These are phyloP conservation scores for Centropus unirufus DNA, from an alignment of 2,113 vertebrate genomes.

Conservation along the genomic window DNA sequence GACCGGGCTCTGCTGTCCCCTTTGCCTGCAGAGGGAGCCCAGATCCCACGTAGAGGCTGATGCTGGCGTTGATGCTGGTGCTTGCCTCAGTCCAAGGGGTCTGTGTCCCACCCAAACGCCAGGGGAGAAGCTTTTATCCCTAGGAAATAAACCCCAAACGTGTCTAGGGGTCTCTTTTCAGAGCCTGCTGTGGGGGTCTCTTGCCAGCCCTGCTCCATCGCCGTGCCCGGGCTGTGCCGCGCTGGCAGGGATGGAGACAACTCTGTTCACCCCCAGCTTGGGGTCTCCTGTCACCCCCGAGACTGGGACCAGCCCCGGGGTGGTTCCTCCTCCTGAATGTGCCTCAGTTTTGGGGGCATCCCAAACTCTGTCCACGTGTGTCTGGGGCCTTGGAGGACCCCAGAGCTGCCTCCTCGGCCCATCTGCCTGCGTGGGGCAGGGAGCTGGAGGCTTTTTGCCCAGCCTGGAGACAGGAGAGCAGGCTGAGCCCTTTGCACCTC, in stretches of 20 bases:
- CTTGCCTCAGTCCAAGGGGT: fast-evolving
- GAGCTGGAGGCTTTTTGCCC: neutral
- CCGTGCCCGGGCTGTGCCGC: fast-evolving
- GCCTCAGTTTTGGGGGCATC: neutral
- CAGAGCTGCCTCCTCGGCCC: neutral
- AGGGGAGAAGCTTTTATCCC: neutral
- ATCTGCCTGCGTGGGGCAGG: neutral
- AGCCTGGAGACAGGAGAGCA: neutral
- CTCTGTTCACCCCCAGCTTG: neutral
- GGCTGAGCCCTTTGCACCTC: neutral
- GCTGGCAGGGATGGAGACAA: neutral
- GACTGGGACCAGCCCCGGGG: neutral
- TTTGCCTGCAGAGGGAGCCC: conserved; percentile 63
- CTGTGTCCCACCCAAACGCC: neutral
- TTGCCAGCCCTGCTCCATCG: neutral
- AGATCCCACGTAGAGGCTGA: neutral
- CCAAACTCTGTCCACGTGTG: neutral
- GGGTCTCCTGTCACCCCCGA: neutral
- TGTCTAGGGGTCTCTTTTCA: neutral
- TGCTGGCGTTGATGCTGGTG: neutral
- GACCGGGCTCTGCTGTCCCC: neutral
- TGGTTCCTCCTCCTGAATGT: neutral
- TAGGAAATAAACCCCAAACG: neutral
- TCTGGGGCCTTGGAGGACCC: neutral
- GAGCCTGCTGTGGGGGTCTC: neutral